Percentiles rank a stretch among this genome's conserved stretches.
Conservation (phyloP, 2,797 vertebrate species). For the Paedocypris micromegethes region DNA sequence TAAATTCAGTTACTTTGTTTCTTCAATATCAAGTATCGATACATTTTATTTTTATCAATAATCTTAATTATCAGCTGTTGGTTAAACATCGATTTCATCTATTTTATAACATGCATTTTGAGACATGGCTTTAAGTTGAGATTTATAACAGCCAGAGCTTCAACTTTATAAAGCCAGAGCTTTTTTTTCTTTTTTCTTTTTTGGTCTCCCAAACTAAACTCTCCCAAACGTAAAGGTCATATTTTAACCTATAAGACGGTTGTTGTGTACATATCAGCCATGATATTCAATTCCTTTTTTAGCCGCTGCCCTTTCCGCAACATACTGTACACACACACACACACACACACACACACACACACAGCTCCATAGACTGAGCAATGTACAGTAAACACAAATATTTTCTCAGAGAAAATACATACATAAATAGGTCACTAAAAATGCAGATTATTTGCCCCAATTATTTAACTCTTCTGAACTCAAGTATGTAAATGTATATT, state of each 20-base stretch:
- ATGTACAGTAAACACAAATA: constrained; percentile 32
- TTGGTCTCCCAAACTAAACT: constrained; percentile 8
- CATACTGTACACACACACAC: constrained; percentile 1
- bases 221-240: neutral
- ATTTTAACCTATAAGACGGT: constrained; percentile 7
- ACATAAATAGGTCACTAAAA: constrained; percentile 34
- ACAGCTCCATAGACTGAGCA: constrained; percentile 25
- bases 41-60: no score
- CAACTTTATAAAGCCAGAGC: constrained; percentile 1
- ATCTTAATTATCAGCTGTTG: no score
- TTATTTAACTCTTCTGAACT: constrained; percentile 6
- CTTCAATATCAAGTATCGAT: no score
- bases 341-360: constrained; percentile 10
- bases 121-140: constrained; percentile 27
- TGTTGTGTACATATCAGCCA: constrained; percentile 5
- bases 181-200: constrained; percentile 12
- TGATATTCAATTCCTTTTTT: constrained; percentile 19
- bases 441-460: constrained; percentile 22
- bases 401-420: constrained; percentile 31
- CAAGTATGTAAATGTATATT: no score
- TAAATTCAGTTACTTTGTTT: no score
- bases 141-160: neutral
- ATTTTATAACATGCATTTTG: neutral
- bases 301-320: constrained; percentile 33
- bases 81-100: no score